A percentile compares a stretch with the other conserved stretches of the same genome.
These are phyloP conservation scores for Cercopithecus mona DNA, from an alignment of 2,113 vertebrate genomes.

Conservation along the genomic window DNA sequence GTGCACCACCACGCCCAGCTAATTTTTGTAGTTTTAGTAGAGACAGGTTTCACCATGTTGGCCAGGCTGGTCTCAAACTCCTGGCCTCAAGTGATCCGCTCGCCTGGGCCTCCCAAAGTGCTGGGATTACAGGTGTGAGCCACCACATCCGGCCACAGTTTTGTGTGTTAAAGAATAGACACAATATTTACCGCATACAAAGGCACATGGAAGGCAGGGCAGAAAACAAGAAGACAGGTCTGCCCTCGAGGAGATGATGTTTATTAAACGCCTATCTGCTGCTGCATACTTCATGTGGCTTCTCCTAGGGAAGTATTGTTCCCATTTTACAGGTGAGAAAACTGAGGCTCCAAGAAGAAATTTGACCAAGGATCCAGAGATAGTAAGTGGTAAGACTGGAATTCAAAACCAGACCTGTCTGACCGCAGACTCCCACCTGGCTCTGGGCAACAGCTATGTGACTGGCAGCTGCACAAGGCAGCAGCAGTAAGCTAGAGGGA, in stretches of 20 bases:
- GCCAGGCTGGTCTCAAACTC: neutral
- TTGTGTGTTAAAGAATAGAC: neutral
- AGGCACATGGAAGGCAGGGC: neutral
- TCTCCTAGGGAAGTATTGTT: neutral
- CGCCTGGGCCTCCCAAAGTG: neutral
- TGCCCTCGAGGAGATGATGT: neutral
- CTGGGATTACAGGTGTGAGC: neutral
- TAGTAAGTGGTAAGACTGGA: neutral
- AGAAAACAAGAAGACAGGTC: neutral
- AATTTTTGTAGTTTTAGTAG: neutral
- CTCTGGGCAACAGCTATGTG: neutral
- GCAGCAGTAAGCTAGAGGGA: neutral
- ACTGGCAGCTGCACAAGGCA: neutral
- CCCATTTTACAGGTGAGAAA: neutral
- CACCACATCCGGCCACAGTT: neutral
- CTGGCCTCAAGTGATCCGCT: neutral
- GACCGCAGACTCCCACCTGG: neutral
- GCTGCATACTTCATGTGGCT: accelerated
- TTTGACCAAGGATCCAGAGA: neutral
- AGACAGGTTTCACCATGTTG: neutral
- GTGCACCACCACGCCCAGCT: neutral
- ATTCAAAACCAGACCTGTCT: neutral
- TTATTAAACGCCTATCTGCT: neutral
- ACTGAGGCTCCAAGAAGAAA: neutral
- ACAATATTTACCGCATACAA: neutral